Conservation (phyloP, 2,113 vertebrate species). For the Ciconia maguari region DNA sequence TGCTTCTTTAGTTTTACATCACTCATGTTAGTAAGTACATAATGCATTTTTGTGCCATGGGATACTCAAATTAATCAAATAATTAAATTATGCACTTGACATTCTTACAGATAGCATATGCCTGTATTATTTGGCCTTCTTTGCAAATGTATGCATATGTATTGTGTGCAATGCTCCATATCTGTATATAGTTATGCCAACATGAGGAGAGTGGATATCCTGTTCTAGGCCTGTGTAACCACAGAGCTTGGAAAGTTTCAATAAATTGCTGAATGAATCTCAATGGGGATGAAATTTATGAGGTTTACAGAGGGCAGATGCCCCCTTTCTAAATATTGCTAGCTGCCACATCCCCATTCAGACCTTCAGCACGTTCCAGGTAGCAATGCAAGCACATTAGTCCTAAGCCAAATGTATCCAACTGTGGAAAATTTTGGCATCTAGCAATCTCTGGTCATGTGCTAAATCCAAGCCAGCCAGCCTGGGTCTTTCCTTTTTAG, state of each 20-base stretch:
- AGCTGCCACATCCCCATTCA: neutral
- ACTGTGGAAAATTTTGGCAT: neutral
- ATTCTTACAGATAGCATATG: neutral
- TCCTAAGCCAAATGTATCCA: neutral
- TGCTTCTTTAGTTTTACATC: neutral
- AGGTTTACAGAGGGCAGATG: neutral
- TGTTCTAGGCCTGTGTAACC: neutral
- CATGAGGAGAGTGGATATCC: neutral
- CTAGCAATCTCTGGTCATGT: neutral
- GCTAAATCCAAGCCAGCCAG: neutral
- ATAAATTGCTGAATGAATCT: neutral
- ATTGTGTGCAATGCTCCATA: neutral
- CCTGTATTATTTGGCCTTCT: neutral
- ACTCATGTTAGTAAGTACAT: neutral
- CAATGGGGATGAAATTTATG: neutral
- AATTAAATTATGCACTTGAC: neutral
- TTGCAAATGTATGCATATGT: accelerated
- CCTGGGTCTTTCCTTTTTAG: neutral
- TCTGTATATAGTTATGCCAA: neutral
- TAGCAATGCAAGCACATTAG: neutral
- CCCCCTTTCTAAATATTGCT: neutral
- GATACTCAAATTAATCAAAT: neutral
- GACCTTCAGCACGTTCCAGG: neutral
- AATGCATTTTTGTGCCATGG: neutral
- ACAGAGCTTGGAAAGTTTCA: neutral